Percentiles rank a stretch among this genome's conserved stretches.
These are phyloP conservation scores for Podocnemis expansa DNA, from an alignment of 2,113 vertebrate genomes.

Conservation along the genomic window DNA sequence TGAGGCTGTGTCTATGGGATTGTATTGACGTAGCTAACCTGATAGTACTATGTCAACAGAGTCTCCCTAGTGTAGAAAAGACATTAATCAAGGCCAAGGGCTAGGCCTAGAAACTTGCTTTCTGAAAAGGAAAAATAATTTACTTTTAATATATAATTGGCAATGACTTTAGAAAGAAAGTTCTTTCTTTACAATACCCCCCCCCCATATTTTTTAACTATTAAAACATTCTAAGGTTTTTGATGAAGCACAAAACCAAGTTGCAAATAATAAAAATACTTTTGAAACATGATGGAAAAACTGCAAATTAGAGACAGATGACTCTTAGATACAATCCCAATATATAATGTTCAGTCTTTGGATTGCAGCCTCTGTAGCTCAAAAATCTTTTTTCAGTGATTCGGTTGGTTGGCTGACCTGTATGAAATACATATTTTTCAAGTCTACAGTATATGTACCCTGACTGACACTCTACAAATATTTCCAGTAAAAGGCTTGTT, in stretches of 20 bases:
- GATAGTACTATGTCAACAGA: too few relatives aligned
- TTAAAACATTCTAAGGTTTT: neutral
- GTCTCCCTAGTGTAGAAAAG: too few relatives aligned
- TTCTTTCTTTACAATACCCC: neutral
- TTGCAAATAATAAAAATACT: neutral
- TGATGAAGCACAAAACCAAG: neutral
- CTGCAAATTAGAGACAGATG: conserved; percentile 4
- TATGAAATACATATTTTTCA: neutral
- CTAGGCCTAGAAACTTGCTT: neutral
- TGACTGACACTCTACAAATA: conserved; percentile 33
- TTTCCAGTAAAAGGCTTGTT: conserved; percentile 4
- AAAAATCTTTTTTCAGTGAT: neutral
- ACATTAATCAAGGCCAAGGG: neutral
- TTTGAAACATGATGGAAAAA: neutral
- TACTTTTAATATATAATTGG: neutral
- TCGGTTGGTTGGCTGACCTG: neutral
- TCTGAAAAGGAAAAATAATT: conserved; percentile 25
- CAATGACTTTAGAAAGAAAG: conserved; percentile 12
- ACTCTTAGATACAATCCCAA: neutral
- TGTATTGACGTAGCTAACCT: too few relatives aligned
- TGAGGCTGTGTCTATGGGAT: too few relatives aligned
- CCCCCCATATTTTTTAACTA: neutral
- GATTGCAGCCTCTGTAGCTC: conserved; percentile 14
- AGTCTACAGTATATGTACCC: neutral
- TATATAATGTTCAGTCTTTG: neutral